These are phyloP conservation scores for Caerostris extrusa DNA, from an alignment of 1,140 invertebrate species.

Conservation along the genomic window DNA sequence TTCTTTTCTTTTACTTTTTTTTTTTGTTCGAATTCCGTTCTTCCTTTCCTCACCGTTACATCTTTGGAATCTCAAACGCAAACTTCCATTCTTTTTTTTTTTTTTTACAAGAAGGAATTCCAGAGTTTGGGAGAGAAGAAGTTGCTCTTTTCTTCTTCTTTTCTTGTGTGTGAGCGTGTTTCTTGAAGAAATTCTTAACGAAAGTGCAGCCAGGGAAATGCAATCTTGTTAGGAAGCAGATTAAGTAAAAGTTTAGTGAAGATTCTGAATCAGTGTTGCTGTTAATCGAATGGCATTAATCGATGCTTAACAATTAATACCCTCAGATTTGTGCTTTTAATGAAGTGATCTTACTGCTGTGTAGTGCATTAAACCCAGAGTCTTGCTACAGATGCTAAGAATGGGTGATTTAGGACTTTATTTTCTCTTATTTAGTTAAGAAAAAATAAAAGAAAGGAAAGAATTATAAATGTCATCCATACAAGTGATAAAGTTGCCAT, in stretches of 20 bases:
- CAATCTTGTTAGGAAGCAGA: conserved; percentile 20
- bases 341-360: background rate
- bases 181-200: conserved; percentile 26
- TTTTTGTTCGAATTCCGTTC: background rate
- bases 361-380: too few species aligned
- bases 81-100: background rate
- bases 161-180: background rate
- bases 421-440: too few species aligned
- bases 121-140: conserved; percentile 3
- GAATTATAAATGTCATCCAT: too few species aligned
- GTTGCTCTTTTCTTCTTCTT: conserved; percentile 8
- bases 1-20: conserved; percentile 4
- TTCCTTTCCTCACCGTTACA: background rate
- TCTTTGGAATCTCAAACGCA: background rate
- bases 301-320: conserved; percentile 21
- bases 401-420: too few species aligned
- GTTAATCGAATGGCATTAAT: conserved; percentile 14
- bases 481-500: too few species aligned
- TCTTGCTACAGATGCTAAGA: too few species aligned
- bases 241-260: conserved; percentile 5
- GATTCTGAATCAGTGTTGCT: background rate
- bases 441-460: too few species aligned
- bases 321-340: background rate
- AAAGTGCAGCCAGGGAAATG: background rate
- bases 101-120: background rate